Evolutionary conservation across 1,140 invertebrate species (phyloP).

Genomic region (Aricia agestis): DNA sequence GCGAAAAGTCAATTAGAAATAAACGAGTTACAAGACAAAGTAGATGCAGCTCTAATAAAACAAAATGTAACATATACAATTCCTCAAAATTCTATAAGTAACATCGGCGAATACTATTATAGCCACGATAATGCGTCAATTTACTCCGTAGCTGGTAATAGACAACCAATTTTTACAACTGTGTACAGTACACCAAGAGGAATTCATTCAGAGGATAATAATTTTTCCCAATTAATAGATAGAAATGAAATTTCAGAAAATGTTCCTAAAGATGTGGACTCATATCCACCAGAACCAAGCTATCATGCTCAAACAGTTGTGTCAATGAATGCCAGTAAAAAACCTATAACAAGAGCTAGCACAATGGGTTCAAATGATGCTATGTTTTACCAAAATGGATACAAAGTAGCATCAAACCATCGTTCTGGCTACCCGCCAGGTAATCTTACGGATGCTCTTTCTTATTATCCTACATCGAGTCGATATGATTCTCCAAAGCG

Average conservation of each 20-base stretch:
- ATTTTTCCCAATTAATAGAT: constrained; percentile 82
- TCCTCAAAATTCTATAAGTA: constrained; percentile 47
- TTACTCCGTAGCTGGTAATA: constrained; percentile 85
- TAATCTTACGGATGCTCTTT: constrained; percentile 85
- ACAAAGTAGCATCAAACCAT: constrained; percentile 79
- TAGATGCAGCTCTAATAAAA: constrained; percentile 52
- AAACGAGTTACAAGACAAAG: constrained; percentile 53
- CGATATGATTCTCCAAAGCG: constrained; percentile 82
- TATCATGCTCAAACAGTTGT: constrained; percentile 76
- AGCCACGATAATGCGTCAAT: constrained; percentile 81
- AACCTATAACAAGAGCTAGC: constrained; percentile 70
- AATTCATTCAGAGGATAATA: constrained; percentile 78
- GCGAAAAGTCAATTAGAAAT: constrained; percentile 50
- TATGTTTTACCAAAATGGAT: constrained; percentile 80
- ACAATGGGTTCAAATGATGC: constrained; percentile 77
- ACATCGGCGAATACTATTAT: constrained; percentile 76
- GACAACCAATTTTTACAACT: constrained; percentile 81
- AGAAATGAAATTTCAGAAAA: constrained; percentile 79
- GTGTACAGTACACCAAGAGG: constrained; percentile 82
- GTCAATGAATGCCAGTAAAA: constrained; percentile 54
- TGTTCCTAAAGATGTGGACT: constrained; percentile 59
- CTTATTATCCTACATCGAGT: constrained; percentile 84
- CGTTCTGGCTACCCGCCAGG: constrained; percentile 82
- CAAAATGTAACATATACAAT: constrained; percentile 47
- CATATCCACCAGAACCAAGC: constrained; percentile 73